A percentile compares a stretch with the other conserved stretches of the same genome.
phyloP scores from a whole-genome alignment of 2,797 vertebrate species.

The Pipistrellus pygmaeus region DNA sequence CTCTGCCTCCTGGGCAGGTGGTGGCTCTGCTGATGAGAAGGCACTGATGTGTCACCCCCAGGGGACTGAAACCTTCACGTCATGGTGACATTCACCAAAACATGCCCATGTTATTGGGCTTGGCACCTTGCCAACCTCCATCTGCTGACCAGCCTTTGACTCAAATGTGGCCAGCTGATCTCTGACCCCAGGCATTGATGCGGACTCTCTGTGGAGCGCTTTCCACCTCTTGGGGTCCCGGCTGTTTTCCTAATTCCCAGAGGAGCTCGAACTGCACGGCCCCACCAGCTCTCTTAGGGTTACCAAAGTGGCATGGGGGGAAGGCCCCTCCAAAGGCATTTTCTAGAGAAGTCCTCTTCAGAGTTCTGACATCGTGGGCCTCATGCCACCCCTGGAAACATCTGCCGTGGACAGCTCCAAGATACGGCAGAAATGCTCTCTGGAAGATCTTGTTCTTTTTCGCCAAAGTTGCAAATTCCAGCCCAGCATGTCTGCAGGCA shows the following conservation, averaged over 20 bases:
- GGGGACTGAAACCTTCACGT: background rate
- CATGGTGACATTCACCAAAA: background rate
- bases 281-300: rapidly evolving
- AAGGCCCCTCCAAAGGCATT: background rate
- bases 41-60: background rate
- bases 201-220: background rate
- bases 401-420: rapidly evolving
- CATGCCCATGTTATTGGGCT: rapidly evolving
- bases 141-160: rapidly evolving
- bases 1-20: background rate
- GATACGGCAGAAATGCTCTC: background rate
- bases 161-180: background rate
- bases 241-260: background rate
- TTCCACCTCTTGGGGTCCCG: background rate
- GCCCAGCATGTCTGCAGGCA: rapidly evolving
- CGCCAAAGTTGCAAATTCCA: background rate
- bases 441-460: background rate
- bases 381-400: background rate
- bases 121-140: background rate
- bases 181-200: background rate
- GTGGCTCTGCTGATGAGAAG: background rate
- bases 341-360: background rate
- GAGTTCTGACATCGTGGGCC: background rate
- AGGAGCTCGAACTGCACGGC: background rate
- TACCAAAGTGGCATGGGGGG: background rate